Evolutionary conservation across 2,888 invertebrate genomes (phyloP).

Genomic region (Alcis repandata): DNA sequence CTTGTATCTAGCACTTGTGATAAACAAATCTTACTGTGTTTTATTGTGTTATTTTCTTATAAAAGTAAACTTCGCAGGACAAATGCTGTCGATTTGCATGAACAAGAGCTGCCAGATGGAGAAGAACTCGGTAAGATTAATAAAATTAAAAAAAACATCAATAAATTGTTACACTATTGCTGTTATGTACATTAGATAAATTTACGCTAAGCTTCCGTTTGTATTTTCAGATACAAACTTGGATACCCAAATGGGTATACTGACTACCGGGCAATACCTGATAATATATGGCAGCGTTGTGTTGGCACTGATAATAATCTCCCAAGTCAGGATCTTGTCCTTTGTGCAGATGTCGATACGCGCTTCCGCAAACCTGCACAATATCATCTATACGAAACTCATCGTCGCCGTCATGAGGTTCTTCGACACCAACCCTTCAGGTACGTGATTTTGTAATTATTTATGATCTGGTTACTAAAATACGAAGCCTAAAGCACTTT

Average conservation of each 20-base stretch:
- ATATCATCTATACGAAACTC: conserved; percentile 90
- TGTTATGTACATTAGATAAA: too few species aligned
- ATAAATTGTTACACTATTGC: too few species aligned
- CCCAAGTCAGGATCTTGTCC: conserved; percentile 83
- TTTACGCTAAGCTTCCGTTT: neutral
- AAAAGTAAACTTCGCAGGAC: conserved; percentile 64
- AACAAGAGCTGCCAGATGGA: conserved; percentile 60
- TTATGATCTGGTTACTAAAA: too few species aligned
- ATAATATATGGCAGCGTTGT: conserved; percentile 70
- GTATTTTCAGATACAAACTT: conserved; percentile 66
- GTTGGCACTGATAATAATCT: conserved; percentile 76
- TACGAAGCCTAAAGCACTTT: too few species aligned
- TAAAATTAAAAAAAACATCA: too few species aligned
- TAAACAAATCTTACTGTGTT: too few species aligned
- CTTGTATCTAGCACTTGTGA: too few species aligned
- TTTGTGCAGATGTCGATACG: conserved; percentile 88
- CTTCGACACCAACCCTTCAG: conserved; percentile 92
- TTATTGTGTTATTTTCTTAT: neutral
- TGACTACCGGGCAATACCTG: conserved; percentile 72
- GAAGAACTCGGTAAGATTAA: conserved; percentile 61
- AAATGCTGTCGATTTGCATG: conserved; percentile 70
- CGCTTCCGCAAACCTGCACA: conserved; percentile 90
- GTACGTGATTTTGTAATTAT: conserved; percentile 70
- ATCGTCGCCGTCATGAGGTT: conserved; percentile 90
- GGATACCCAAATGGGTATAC: conserved; percentile 63